Evolutionary conservation across 1,140 invertebrate genomes (phyloP).

Genomic region (silkworm (Bombyx mori)): ASM3026992v2 NC_085127.1:11569501-11570000

Average conservation of each 20-base stretch:
- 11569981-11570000: conserved; percentile 6
- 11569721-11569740: not conserved
- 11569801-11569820: conserved; percentile 1
- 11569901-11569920: conserved; percentile 42
- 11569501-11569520: conserved; percentile 4
- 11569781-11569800: conserved; percentile 3
- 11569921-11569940: conserved; percentile 38
- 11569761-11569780: not conserved
- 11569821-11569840: conserved; percentile 13
- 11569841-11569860: conserved; percentile 19
- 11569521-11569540: conserved; percentile 10
- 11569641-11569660: not conserved
- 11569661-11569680: not conserved
- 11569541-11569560: conserved; percentile 2
- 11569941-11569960: conserved; percentile 20
- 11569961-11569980: conserved; percentile 10
- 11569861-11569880: conserved; percentile 29
- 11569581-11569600: conserved; percentile 2
- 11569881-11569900: conserved; percentile 49
- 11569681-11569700: not conserved
- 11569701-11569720: conserved; percentile 3
- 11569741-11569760: not conserved
- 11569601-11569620: not conserved
- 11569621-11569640: conserved; percentile 1
- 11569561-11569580: conserved; percentile 2